Evolutionary conservation across 2,888 invertebrate genomes (phyloP).

Genomic region (Pemphredon lugubris): DNA sequence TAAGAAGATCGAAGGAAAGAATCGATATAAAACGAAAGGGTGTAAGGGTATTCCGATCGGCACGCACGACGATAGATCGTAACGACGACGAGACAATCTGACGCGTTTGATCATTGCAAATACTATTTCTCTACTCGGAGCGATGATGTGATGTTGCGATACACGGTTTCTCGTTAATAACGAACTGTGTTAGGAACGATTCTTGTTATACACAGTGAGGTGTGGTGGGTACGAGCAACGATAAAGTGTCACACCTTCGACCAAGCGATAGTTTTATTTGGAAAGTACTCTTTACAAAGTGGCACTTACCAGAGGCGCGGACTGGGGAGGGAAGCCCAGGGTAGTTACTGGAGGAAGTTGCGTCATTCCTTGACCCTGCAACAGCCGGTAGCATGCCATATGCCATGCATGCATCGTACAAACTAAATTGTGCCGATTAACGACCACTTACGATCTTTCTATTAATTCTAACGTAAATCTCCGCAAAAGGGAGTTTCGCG

Average conservation of each 20-base stretch:
- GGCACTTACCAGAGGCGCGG: conserved; percentile 77
- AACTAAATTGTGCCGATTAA: conserved; percentile 74
- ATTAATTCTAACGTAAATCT: conserved; percentile 16
- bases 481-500: too few species aligned
- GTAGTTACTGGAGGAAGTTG: conserved; percentile 77
- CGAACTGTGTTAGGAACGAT: background rate
- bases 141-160: too few species aligned
- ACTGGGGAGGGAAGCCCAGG: conserved; percentile 75
- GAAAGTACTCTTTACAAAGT: background rate
- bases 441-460: conserved; percentile 2
- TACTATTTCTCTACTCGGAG: too few species aligned
- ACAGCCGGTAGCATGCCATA: conserved; percentile 78
- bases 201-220: conserved; percentile 14
- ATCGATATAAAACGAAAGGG: too few species aligned
- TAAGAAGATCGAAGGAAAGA: too few species aligned
- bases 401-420: conserved; percentile 78
- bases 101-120: too few species aligned
- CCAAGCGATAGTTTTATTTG: conserved; percentile 13
- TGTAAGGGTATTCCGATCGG: too few species aligned
- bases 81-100: too few species aligned
- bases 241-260: conserved; percentile 12
- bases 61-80: too few species aligned
- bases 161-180: conserved; percentile 22
- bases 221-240: background rate
- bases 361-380: conserved; percentile 82